These are phyloP conservation scores for Pelusios castaneus DNA, from an alignment of 2,113 vertebrate genomes.

Conservation along the genomic window DNA sequence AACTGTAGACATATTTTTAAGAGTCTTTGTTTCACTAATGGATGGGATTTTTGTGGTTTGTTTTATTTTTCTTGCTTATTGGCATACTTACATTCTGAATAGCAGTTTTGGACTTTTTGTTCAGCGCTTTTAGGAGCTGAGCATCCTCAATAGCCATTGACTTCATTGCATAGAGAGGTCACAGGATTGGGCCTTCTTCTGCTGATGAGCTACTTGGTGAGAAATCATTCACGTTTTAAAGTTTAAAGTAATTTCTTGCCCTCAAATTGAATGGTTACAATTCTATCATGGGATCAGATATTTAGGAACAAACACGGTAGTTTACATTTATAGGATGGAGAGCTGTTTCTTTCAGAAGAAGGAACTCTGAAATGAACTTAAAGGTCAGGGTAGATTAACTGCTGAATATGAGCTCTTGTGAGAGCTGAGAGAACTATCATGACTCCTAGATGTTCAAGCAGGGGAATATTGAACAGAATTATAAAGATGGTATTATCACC, in stretches of 20 bases:
- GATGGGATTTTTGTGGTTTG: neutral
- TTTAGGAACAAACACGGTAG: neutral
- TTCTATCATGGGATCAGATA: neutral
- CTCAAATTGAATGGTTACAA: neutral
- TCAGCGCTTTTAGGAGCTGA: neutral
- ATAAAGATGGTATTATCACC: neutral
- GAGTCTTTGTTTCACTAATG: neutral
- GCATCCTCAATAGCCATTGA: neutral
- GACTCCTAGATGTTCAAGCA: neutral
- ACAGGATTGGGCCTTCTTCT: neutral
- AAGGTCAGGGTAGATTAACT: neutral
- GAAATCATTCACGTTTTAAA: neutral
- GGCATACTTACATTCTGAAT: neutral
- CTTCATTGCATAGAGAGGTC: neutral
- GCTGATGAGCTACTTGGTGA: neutral
- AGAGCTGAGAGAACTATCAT: neutral
- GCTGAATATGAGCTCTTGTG: neutral
- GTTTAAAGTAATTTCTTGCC: too few relatives aligned
- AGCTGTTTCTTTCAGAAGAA: neutral
- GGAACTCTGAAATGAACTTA: neutral
- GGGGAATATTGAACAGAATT: accelerated
- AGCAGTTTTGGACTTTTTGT: neutral
- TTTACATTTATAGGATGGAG: neutral
- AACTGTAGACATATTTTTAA: too few relatives aligned
- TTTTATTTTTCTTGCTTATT: neutral